A percentile compares a stretch with the other conserved stretches of the same genome.
Evolutionary conservation across 2,888 invertebrate genomes (phyloP).

Genomic region (Tipula helvola): DNA sequence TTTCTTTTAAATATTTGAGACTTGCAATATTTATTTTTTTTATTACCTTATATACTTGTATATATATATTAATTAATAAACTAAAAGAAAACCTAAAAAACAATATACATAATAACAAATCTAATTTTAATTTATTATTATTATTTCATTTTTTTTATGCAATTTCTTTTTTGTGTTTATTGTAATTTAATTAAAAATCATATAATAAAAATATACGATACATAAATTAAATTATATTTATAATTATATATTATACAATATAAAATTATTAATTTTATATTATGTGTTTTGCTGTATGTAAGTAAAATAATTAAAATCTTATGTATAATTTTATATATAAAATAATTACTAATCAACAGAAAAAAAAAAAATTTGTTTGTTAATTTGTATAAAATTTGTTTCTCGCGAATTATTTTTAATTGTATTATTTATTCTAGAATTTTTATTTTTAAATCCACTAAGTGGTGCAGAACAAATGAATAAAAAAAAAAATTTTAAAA

Average conservation of each 20-base stretch:
- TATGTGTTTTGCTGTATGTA: neutral
- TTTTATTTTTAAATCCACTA: neutral
- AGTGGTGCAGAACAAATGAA: neutral
- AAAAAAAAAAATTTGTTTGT: neutral
- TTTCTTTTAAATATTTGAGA: neutral
- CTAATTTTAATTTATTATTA: neutral
- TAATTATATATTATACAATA: neutral
- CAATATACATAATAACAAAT: neutral
- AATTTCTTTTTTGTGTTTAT: neutral
- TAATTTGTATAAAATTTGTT: neutral
- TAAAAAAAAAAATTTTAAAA: neutral
- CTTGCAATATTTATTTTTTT: neutral
- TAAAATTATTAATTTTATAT: neutral
- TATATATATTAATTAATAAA: neutral
- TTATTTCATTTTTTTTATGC: neutral
- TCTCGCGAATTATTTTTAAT: neutral
- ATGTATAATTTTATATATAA: neutral
- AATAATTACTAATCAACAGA: neutral
- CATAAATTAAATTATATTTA: neutral
- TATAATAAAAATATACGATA: neutral
- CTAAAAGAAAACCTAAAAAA: neutral
- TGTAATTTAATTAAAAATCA: neutral
- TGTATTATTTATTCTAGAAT: neutral
- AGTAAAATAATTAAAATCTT: neutral
- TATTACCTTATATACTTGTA: neutral